phyloP scores from a whole-genome alignment of 1,140 invertebrate genomes.

The Oryzaephilus surinamensis region DNA sequence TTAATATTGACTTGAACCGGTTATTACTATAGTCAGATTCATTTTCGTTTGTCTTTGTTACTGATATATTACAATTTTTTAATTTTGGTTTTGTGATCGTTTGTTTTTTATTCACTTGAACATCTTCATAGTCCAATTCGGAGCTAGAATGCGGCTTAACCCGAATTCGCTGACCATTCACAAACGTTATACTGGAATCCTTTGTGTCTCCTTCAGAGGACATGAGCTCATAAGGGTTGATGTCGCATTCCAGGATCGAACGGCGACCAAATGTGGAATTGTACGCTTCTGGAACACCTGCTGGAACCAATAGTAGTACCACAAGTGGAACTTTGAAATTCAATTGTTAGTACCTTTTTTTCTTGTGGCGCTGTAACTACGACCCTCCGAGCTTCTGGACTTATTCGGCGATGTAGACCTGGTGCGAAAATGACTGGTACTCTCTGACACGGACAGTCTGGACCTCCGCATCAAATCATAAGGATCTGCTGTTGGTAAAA shows the following conservation, averaged over 20 bases:
- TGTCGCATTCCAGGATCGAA: constrained; percentile 73
- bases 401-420: constrained; percentile 20
- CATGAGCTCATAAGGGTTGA: constrained; percentile 75
- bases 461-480: constrained; percentile 71
- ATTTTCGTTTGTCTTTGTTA: constrained; percentile 27
- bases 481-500: constrained; percentile 50
- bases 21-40: constrained; percentile 18
- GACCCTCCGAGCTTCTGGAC: constrained; percentile 23
- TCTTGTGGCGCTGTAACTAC: constrained; percentile 43
- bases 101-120: constrained; percentile 15
- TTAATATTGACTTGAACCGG: constrained; percentile 55
- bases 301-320: too few species aligned
- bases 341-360: constrained; percentile 11
- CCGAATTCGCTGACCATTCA: constrained; percentile 30
- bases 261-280: constrained; percentile 36
- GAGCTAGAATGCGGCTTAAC: constrained; percentile 18
- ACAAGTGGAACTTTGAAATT: background rate
- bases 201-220: constrained; percentile 32
- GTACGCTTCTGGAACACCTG: too few species aligned
- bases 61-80: constrained; percentile 9
- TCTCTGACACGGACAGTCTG: constrained; percentile 51
- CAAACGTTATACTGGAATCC: constrained; percentile 26
- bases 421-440: constrained; percentile 21
- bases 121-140: constrained; percentile 30
- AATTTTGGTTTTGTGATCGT: constrained; percentile 3